Evolutionary conservation across 2,888 invertebrate species (phyloP).

Genomic region (Acronicta alni): DNA sequence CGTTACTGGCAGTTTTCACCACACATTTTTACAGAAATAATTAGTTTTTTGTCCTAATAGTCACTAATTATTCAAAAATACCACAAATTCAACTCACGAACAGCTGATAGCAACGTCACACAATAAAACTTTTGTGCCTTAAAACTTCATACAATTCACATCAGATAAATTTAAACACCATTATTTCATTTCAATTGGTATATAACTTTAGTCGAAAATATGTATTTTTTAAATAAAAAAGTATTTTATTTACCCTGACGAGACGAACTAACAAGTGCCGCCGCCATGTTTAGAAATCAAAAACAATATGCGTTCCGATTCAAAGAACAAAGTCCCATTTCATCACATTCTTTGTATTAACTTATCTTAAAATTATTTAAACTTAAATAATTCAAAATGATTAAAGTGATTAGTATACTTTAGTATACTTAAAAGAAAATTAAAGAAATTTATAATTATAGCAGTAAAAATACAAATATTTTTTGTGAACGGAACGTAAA

Average conservation of each 20-base stretch:
- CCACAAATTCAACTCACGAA: conserved; percentile 64
- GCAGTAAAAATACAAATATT: neutral
- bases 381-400: too few relatives aligned
- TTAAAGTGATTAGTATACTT: too few relatives aligned
- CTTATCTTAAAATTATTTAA: too few relatives aligned
- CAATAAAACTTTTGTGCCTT: conserved; percentile 55
- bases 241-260: conserved; percentile 86
- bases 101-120: conserved; percentile 79
- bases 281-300: conserved; percentile 82
- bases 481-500: conserved; percentile 22
- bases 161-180: conserved; percentile 20
- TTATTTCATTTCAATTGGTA: conserved; percentile 26
- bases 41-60: conserved; percentile 9
- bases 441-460: neutral
- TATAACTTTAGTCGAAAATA: conserved; percentile 21
- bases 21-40: conserved; percentile 7
- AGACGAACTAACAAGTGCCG: conserved; percentile 88
- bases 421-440: neutral
- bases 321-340: conserved; percentile 12
- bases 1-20: conserved; percentile 15
- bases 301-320: conserved; percentile 67
- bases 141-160: conserved; percentile 16
- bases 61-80: conserved; percentile 45
- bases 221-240: conserved; percentile 58
- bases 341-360: too few relatives aligned